Conservation (phyloP, 2,113 vertebrate species). For the Beaufortia kweichowensis region DNA sequence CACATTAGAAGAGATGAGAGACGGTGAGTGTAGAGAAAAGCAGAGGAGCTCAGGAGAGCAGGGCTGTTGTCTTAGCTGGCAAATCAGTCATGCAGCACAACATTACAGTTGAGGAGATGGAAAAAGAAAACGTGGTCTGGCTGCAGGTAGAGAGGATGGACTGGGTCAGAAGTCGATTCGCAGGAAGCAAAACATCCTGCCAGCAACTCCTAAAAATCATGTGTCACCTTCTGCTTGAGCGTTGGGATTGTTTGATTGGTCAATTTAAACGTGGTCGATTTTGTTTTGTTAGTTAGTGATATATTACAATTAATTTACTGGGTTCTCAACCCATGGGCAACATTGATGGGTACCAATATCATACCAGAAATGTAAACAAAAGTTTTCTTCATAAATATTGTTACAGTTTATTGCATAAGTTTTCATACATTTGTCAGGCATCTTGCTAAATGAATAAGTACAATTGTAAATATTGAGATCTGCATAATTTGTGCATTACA, state of each 20-base stretch:
- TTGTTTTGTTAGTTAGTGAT: not conserved
- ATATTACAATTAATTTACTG: too few relatives aligned
- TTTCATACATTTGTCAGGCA: too few relatives aligned
- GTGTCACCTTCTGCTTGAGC: conserved; percentile 30
- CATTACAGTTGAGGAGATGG: conserved; percentile 31
- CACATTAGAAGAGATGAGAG: conserved; percentile 70
- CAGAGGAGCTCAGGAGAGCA: conserved; percentile 45
- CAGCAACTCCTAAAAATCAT: conserved; percentile 61
- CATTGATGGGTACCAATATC: too few relatives aligned
- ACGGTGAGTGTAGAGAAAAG: conserved; percentile 50
- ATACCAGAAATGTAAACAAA: too few relatives aligned
- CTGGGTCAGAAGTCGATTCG: conserved; percentile 66
- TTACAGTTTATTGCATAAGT: too few relatives aligned
- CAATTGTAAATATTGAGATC: too few relatives aligned
- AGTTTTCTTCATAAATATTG: too few relatives aligned
- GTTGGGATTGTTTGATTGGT: not conserved
- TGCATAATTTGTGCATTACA: too few relatives aligned
- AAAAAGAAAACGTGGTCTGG: conserved; percentile 44
- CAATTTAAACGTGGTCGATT: not conserved
- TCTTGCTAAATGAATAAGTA: too few relatives aligned
- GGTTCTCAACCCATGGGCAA: too few relatives aligned
- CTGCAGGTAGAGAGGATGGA: conserved; percentile 66
- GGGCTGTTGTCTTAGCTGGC: conserved; percentile 68
- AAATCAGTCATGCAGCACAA: conserved; percentile 61
- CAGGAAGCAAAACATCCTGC: conserved; percentile 75